Base-by-base conservation (phyloP, 2,113 vertebrate genomes). In the Archocentrus centrarchus region DNA sequence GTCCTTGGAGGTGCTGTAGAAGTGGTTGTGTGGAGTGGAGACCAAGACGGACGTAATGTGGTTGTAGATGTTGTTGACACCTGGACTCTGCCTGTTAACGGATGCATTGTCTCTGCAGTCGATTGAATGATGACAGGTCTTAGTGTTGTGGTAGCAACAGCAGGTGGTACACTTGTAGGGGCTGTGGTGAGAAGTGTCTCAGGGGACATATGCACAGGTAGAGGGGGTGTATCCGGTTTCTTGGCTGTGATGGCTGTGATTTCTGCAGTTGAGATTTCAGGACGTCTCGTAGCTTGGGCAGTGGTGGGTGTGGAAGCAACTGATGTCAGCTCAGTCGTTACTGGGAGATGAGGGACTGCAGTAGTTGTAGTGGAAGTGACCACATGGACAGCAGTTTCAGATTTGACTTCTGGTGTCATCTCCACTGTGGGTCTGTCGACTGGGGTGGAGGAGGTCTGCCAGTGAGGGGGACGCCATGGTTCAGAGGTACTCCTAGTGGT, bases 371-470 rank as follows among this genome's bases (percentile, higher is more conserved):
- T 76, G 22, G 84, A 86, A 75, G 86, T 78, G n/a, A 68, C 61
- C 27, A 79, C 24, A 5, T 75, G 84, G 22, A 84, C 53, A 39
- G 83, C 14, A 80, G 80, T 27, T 79, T 83, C 76, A 35, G 89
- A 80, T 11, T 85, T 79, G 59, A 88, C 77, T 30, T 83, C 7
- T 11, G 86, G 41, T 30, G 85, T 88, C 14, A 68, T 88, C 39
- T 86, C 88, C 77, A 59, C 88, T 30, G 94, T 93, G 9, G 88
- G 89, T 80, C 85, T 27, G 3, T 77, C 88, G 75, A 86, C 22
- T 0, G 39, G 50, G 57, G 84, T 89, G 73, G 93, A 83, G 37
- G 92, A 90, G 50, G 0, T 89, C 32, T 77, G 88, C 39, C 79
- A 77, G 79, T 92, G 58, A 2, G 60, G 59, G 4, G 91, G 81